Base-by-base conservation (phyloP, 2,888 invertebrate species). In the Eudasyphora cyanicolor region DNA sequence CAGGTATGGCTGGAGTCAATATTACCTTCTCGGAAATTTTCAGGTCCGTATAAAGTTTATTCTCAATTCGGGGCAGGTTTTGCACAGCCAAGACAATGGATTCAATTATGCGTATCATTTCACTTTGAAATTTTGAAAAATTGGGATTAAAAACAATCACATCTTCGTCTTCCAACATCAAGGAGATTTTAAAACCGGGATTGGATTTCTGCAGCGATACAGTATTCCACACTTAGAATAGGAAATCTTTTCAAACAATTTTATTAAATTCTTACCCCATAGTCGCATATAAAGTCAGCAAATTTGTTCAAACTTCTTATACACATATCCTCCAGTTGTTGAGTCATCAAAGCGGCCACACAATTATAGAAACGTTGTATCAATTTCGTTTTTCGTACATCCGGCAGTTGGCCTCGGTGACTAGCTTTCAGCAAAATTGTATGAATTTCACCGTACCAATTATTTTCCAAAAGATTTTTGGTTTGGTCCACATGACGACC, bases 341-440 rank as follows among this genome's bases (percentile, higher is more conserved):
- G 95, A 0, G 97, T 96, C 98, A 98, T 98, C 51, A 98, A 93
- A 32, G 96, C 95, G 0, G 96, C 96, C 0, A 97, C 94, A 87
- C 97, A 96, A 90, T 97, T 96, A 90, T 96, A 98, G 91, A 98
- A 98, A 60, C 95, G 94, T 87, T 94, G 94, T 91, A 96, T 94
- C 89, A 94, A 94, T 14, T 93, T 93, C 19, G 93, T 93, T 86
- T 95, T 94, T 67, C 94, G 93, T 0, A 94, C 93, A 84, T 94
- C 94, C 0, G 96, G 96, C 75, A 97, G 93, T 85, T 94, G 93
- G 78, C 94, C 94, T 88, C 94, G 95, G 88, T 94, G 95, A 77
- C 92, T 94, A 0, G 95, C 96, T 93, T 95, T 91, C 76, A 92
- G 67, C 32, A 92, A 76, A 0, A 92, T 91, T 0, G 87, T 85